These are phyloP conservation scores for Ophioderma brevispina DNA, from an alignment of 35 echinoderm and acorn worm genomes.

Conservation along the genomic window DNA sequence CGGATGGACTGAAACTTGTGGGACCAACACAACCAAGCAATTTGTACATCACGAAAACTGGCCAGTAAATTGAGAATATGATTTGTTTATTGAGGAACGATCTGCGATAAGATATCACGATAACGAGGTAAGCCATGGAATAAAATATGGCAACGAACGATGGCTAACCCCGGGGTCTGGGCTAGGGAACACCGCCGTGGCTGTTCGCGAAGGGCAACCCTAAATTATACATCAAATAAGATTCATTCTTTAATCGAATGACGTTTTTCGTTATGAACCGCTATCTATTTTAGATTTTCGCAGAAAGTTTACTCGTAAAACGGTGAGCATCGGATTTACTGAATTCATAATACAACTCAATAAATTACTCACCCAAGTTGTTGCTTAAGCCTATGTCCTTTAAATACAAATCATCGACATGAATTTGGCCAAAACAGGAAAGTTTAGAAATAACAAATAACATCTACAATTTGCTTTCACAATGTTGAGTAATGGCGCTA, in stretches of 20 bases:
- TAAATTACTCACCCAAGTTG: too few species aligned
- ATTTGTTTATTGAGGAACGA: constrained; percentile 66
- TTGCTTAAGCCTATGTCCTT: too few species aligned
- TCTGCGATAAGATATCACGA: constrained; percentile 61
- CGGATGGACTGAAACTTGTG: too few species aligned
- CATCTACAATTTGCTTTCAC: too few species aligned
- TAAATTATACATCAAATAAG: neutral
- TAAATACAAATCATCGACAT: too few species aligned
- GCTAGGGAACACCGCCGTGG: neutral
- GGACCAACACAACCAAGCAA: too few species aligned
- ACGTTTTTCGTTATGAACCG: neutral
- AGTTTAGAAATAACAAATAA: too few species aligned
- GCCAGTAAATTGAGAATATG: constrained; percentile 27
- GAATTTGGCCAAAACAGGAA: too few species aligned
- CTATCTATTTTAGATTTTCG: neutral
- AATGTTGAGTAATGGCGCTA: too few species aligned
- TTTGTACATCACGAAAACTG: too few species aligned
- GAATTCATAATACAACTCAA: too few species aligned
- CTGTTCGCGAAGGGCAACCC: neutral
- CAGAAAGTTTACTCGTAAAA: neutral
- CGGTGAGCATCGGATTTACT: too few species aligned
- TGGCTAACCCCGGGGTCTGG: neutral
- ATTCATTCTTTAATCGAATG: neutral
- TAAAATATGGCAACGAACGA: neutral
- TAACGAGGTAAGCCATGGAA: constrained; percentile 36